A percentile compares a stretch with the other conserved stretches of the same genome.
These are phyloP conservation scores for Lamprotornis superbus DNA, from an alignment of 2,113 vertebrate genomes.

Conservation along the genomic window DNA sequence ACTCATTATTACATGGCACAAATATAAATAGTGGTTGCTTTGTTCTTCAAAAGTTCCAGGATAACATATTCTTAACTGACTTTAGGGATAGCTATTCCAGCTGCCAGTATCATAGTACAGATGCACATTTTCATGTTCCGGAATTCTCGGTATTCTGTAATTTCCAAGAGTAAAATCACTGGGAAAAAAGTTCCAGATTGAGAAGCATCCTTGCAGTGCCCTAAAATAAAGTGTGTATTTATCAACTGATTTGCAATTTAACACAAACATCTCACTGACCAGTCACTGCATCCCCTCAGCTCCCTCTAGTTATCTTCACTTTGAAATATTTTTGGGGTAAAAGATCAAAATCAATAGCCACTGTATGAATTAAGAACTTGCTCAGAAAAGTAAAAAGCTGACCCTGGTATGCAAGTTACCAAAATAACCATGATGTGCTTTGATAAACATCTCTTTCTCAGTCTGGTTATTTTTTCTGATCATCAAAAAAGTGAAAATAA, in stretches of 20 bases:
- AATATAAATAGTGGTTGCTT: not conserved
- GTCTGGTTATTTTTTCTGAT: not conserved
- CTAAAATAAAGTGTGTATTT: not conserved
- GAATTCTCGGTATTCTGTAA: not conserved
- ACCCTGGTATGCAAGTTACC: not conserved
- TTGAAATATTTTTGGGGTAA: not conserved
- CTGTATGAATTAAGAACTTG: not conserved
- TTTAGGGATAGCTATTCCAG: not conserved
- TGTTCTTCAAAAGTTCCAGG: not conserved
- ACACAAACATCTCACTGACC: not conserved
- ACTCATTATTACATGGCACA: not conserved
- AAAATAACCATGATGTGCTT: not conserved
- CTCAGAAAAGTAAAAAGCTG: not conserved
- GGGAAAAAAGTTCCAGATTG: not conserved
- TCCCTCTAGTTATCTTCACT: not conserved
- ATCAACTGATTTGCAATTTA: not conserved
- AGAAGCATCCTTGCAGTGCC: not conserved
- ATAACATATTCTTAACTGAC: not conserved
- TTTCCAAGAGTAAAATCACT: not conserved
- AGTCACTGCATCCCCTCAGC: not conserved
- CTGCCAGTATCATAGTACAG: not conserved
- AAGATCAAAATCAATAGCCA: not conserved
- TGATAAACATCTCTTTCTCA: not conserved
- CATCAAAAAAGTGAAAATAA: not conserved
- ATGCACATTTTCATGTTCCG: not conserved